These are phyloP conservation scores for Anoplius nigerrimus DNA, from an alignment of 2,888 invertebrate species.

Conservation along the genomic window DNA sequence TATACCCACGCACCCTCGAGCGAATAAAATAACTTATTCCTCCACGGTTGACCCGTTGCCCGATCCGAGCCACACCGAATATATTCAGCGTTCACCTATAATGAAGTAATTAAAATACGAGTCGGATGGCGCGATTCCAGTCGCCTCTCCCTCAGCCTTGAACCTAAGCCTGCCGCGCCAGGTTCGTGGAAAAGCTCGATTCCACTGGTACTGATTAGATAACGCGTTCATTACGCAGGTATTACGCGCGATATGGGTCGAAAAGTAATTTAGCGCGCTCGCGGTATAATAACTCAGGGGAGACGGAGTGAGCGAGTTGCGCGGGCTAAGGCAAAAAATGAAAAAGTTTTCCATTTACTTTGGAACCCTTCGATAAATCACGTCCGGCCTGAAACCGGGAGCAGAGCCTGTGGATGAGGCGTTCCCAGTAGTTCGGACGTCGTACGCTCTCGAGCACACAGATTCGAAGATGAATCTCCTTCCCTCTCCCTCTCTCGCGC, in stretches of 20 bases:
- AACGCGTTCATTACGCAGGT: not conserved
- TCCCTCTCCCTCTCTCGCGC: not conserved
- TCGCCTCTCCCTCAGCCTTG: no score
- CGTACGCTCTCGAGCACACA: slow-evolving; percentile 7
- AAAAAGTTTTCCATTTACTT: slow-evolving; percentile 42
- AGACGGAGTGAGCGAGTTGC: not conserved
- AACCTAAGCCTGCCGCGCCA: no score
- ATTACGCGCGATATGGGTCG: not conserved
- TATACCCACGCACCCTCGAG: slow-evolving; percentile 31
- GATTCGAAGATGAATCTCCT: slow-evolving; percentile 47
- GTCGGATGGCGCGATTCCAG: no score
- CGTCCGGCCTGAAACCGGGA: not conserved
- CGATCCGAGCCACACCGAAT: not conserved
- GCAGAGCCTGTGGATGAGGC: slow-evolving; percentile 28
- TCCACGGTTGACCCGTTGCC: slow-evolving; percentile 10
- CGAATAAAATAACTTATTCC: slow-evolving; percentile 41
- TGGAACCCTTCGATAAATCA: slow-evolving; percentile 46
- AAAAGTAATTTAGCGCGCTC: not conserved
- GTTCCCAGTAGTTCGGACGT: slow-evolving; percentile 44
- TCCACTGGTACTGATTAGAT: no score
- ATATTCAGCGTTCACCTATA: not conserved
- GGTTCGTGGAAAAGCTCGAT: no score
- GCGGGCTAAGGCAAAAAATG: slow-evolving; percentile 10
- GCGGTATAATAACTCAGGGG: not conserved
- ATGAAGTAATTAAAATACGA: no score